Conservation (phyloP, 2,888 invertebrate genomes). For the Hofmannophila pseudospretella region DNA sequence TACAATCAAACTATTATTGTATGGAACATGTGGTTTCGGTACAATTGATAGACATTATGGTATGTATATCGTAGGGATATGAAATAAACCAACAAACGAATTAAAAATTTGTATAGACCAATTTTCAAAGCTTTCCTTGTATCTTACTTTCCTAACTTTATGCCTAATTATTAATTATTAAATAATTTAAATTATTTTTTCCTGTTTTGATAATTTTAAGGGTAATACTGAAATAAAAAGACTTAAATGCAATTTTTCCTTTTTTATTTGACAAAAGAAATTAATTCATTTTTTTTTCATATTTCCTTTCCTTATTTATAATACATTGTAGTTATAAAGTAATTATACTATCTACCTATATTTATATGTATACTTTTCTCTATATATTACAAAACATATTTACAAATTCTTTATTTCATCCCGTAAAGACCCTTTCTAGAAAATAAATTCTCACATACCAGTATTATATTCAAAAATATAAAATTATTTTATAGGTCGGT, state of each 20-base stretch:
- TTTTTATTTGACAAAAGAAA: constrained; percentile 77
- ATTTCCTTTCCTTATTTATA: constrained; percentile 67
- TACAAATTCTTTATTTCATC: constrained; percentile 57
- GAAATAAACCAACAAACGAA: no score
- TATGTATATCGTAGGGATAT: no score
- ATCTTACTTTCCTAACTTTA: no score
- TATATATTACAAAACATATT: constrained; percentile 75
- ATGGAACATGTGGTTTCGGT: no score
- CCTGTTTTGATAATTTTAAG: no score
- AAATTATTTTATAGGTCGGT: constrained; percentile 3
- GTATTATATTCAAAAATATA: constrained; percentile 26
- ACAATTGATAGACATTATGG: no score
- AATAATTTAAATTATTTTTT: no score
- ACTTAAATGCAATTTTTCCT: constrained; percentile 51
- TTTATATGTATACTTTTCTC: constrained; percentile 68
- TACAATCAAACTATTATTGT: no score
- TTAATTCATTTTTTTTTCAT: constrained; percentile 71
- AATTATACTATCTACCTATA: constrained; percentile 73
- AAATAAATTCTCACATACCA: constrained; percentile 25
- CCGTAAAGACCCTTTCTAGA: constrained; percentile 67
- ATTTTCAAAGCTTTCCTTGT: no score
- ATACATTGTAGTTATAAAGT: constrained; percentile 72
- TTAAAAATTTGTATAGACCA: no score
- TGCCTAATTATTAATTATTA: no score
- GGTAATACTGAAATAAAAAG: constrained; percentile 35